Conservation (phyloP, 2,888 invertebrate species). For the Aphidoletes aphidimyza region DNA sequence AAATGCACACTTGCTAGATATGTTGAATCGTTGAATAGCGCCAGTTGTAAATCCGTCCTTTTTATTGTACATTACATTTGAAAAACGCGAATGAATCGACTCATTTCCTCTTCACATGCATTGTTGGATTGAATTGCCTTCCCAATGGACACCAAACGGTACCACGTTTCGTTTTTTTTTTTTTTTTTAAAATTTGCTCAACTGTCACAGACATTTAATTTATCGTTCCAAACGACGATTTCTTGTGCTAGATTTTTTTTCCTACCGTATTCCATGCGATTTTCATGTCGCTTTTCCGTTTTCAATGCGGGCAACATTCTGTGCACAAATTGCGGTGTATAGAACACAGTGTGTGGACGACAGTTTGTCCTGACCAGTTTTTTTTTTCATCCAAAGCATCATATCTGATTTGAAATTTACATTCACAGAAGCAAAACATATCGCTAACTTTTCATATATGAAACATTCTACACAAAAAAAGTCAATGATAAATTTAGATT, state of each 20-base stretch:
- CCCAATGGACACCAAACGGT: not conserved
- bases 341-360: not conserved
- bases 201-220: constrained; percentile 26
- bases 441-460: not conserved
- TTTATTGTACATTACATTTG: not conserved
- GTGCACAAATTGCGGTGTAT: not conserved
- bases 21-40: no score
- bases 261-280: not conserved
- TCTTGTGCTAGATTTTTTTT: not conserved
- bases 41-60: not conserved
- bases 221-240: not conserved
- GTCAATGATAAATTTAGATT: not conserved
- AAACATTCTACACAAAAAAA: not conserved
- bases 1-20: no score
- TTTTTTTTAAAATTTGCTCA: not conserved
- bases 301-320: not conserved
- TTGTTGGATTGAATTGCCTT: not conserved
- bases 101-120: not conserved
- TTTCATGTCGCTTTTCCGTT: not conserved
- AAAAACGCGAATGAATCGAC: not conserved
- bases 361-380: not conserved
- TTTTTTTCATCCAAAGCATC: not conserved
- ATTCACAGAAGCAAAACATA: no score
- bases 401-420: not conserved
- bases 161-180: not conserved